Evolutionary conservation across 2,113 vertebrate genomes (phyloP), one percentile per base, ranked within the genome.

Genomic region (Progne subis): DNA sequence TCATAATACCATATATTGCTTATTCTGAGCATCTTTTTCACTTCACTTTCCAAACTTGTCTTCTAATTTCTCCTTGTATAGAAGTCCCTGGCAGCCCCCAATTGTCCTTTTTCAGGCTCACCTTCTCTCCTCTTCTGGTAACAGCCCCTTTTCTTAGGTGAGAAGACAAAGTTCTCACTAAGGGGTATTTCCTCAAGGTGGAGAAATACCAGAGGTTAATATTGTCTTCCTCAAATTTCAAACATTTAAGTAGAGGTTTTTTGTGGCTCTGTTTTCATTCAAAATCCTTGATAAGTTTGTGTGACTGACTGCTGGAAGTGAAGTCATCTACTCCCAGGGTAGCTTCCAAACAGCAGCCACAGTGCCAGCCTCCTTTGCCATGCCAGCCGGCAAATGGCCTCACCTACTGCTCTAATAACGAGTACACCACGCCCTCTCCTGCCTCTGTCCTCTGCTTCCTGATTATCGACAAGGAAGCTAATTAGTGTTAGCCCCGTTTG

Each of bases 401-500:
- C 79, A 75, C 56, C 81, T 56, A 20, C 47, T 12, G 2, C 76
- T 86, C 26, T 25, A 47, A 56, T 14, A 32, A 79, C 1, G 87
- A 94, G 63, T 2, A 6, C 61, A 63, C 81, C 94, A 67, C 1
- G 6, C 57, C 2, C 0, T 15, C 63, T 90, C 71, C 5, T 77
- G 56, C 76, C 67, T 86, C 88, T 70, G 21, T 77, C 67, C 75
- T 84, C 72, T 86, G 34, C 10, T 50, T 67, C 77, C 67, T 70
- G 34, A 55, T 75, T 90, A 93, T 74, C 95, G 94, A 49, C 85
- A 77, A 81, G 43, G 90, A 46, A 86, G 75, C 59, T 96, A 97
- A 97, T 96, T 97, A 95, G 63, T 88, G 96, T 95, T 84, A 97
- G 67, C 67, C 67, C 50, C 49, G 21, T 93, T 95, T 95, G 82